Evolutionary conservation across 2,888 invertebrate species (phyloP), one percentile per base, ranked within the genome.

Genomic region (Pseudococcus jackbeardsleyi): DNA sequence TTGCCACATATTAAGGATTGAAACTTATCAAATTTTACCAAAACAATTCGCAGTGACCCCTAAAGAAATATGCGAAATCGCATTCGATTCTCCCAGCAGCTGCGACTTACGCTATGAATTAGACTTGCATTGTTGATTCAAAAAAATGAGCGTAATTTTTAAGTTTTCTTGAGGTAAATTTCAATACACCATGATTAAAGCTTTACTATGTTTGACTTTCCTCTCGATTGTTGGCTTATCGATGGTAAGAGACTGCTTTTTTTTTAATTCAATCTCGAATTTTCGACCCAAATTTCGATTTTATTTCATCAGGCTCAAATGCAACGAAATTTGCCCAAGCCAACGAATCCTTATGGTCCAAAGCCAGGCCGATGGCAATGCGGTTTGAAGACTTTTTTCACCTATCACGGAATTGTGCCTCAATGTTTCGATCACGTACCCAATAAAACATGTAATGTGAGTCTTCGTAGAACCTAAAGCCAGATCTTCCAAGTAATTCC

Each of bases 301-400:
- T 8, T 12, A 50, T 50, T 50, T 50, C 12, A 50, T 1, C 48
- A 50, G 68, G 68, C 26, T 12, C 68, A 68, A 68, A 68, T 68
- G 68, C 11, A 6, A 17, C 22, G 68, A 11, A 26, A 68, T 26
- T 26, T 68, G 7, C 42, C 79, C 42, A 79, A 79, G 33, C 79
- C 79, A 42, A 39, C 26, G 3, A 79, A 79, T 79, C 79, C 33
- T 11, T 79, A 79, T 9, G 42, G 79, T 17, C 79, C 79, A 4
- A 79, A 42, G 6, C 79, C 79, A 42, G 17, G 33, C 5, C 42
- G 79, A 42, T 17, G 7, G 39, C 79, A 39, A 33, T n/a, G 17
- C 33, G 79, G 79, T n/a, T 79, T 79, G 12, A 39, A 79, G 33
- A 42, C 79, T 15, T 79, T 42, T 26, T 79, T 79, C 79, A n/a